A percentile compares a stretch with the other conserved stretches of the same genome.
Conservation (phyloP, 1,140 invertebrate genomes). For the Drosophila equinoxialis region DNA sequence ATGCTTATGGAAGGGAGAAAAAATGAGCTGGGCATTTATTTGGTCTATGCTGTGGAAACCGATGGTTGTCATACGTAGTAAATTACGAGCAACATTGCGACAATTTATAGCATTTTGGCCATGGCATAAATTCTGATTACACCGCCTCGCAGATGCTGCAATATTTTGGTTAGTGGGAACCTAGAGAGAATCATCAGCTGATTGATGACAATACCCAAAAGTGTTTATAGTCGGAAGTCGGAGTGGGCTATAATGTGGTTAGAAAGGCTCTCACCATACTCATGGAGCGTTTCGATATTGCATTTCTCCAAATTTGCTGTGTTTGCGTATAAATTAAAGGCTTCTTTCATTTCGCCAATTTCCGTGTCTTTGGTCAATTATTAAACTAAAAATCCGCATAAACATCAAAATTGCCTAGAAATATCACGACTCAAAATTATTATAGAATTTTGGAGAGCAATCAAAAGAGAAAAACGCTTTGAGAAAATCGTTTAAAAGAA, state of each 20-base stretch:
- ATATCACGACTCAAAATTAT: constrained; percentile 22
- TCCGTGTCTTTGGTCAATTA: constrained; percentile 72
- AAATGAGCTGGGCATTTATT: constrained; percentile 73
- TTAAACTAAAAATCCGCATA: not conserved
- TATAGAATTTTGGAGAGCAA: constrained; percentile 33
- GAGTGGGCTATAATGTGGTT: constrained; percentile 19
- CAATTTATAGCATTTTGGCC: constrained; percentile 73
- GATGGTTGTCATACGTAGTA: constrained; percentile 66
- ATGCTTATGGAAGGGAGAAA: constrained; percentile 7
- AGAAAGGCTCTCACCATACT: constrained; percentile 51
- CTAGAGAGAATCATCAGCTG: constrained; percentile 62
- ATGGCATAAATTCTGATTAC: constrained; percentile 76
- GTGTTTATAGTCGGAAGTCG: constrained; percentile 6
- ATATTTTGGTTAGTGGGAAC: not conserved
- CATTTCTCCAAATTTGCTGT: constrained; percentile 44
- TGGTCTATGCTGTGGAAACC: constrained; percentile 39
- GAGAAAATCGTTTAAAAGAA: constrained; percentile 28
- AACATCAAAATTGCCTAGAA: constrained; percentile 51
- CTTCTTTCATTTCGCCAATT: constrained; percentile 61
- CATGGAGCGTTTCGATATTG: constrained; percentile 47
- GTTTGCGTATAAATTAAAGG: constrained; percentile 38
- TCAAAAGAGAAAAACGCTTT: constrained; percentile 51
- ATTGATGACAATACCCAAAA: constrained; percentile 58
- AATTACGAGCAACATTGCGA: constrained; percentile 53
- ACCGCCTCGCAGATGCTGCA: constrained; percentile 46